Conservation (phyloP, 2,113 vertebrate genomes). For the Apodemus sylvaticus region DNA sequence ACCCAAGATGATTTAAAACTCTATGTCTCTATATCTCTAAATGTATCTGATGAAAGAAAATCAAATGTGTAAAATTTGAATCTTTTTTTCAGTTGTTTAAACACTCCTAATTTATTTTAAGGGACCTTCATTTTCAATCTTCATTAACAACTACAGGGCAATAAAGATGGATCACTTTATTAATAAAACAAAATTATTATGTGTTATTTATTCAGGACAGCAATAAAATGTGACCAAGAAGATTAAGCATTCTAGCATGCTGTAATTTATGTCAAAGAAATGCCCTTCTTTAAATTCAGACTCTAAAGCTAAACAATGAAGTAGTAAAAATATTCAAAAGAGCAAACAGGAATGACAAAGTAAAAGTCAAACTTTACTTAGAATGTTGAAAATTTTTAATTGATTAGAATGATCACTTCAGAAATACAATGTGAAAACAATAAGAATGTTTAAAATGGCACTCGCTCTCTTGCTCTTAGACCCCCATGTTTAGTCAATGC, state of each 20-base stretch:
- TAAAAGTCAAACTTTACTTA: conserved; percentile 26
- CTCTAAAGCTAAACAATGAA: conserved; percentile 52
- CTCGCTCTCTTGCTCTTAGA: background rate
- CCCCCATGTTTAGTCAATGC: conserved; percentile 34
- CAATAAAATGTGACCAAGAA: conserved; percentile 70
- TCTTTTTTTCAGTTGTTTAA: conserved; percentile 52
- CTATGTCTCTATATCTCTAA: background rate
- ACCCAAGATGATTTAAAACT: background rate
- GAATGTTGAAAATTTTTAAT: conserved; percentile 32
- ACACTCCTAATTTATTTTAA: conserved; percentile 68
- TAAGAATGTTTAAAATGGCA: background rate
- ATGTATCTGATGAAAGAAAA: conserved; percentile 41
- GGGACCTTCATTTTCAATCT: conserved; percentile 65
- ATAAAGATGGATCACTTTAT: conserved; percentile 75
- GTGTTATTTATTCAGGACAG: conserved; percentile 74
- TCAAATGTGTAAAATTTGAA: conserved; percentile 40
- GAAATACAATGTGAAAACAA: conserved; percentile 48
- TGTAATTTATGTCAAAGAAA: conserved; percentile 77
- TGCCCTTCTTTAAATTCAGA: conserved; percentile 66
- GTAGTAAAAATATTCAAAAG: background rate
- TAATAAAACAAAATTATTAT: conserved; percentile 81
- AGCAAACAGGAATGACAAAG: background rate
- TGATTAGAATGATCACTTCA: conserved; percentile 40
- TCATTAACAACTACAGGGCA: conserved; percentile 64
- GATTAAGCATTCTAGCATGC: conserved; percentile 71